A percentile compares a stretch with the other conserved stretches of the same genome.
These are phyloP conservation scores for Morpho achilles DNA, from an alignment of 2,888 invertebrate genomes.

Conservation along the genomic window DNA sequence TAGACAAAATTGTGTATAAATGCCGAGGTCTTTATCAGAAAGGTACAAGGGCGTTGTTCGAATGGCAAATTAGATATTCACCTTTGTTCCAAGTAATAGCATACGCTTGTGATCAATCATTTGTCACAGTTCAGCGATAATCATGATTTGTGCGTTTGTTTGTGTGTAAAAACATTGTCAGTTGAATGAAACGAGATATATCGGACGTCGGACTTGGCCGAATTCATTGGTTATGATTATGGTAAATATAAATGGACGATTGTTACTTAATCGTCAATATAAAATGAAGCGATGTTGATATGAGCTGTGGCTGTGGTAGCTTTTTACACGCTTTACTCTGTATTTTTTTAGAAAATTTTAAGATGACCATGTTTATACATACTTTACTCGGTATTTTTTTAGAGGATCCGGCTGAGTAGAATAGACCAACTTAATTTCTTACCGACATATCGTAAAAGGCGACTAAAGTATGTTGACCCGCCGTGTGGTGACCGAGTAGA, in stretches of 20 bases:
- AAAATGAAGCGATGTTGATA: background rate
- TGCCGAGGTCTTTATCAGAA: too few relatives aligned
- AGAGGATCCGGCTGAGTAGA: background rate
- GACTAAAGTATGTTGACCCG: too few relatives aligned
- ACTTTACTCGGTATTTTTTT: background rate
- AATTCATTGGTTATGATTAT: conserved; percentile 24
- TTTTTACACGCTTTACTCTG: too few relatives aligned
- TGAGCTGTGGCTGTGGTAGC: too few relatives aligned
- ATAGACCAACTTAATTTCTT: too few relatives aligned
- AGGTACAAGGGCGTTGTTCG: conserved; percentile 6
- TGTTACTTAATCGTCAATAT: conserved; percentile 22
- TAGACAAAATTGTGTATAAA: conserved; percentile 10
- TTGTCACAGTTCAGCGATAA: conserved; percentile 39
- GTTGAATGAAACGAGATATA: conserved; percentile 27
- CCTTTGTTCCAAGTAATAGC: conserved; percentile 34
- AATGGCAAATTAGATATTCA: conserved; percentile 18
- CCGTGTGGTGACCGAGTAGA: too few relatives aligned
- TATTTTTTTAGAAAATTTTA: too few relatives aligned
- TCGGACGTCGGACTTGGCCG: conserved; percentile 18
- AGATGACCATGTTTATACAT: background rate
- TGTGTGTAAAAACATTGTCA: conserved; percentile 36
- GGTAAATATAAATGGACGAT: conserved; percentile 16
- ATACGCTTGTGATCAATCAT: conserved; percentile 41
- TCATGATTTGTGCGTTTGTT: conserved; percentile 42
- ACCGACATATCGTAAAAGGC: too few relatives aligned